These are phyloP conservation scores for Heterocephalus glaber DNA, from an alignment of 2,113 vertebrate genomes.

Conservation along the genomic window DNA sequence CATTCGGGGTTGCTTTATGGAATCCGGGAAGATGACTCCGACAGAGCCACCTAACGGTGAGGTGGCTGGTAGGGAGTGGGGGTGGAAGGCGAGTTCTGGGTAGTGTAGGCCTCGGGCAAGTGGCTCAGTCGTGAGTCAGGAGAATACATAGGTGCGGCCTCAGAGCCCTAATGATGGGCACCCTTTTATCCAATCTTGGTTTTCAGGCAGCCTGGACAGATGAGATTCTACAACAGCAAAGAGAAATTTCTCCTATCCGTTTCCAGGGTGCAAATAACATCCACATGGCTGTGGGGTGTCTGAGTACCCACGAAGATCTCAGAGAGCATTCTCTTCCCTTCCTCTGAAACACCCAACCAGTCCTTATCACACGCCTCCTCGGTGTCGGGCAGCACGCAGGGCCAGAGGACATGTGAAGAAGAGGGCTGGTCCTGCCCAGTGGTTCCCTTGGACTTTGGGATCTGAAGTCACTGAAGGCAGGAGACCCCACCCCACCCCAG, in stretches of 20 bases:
- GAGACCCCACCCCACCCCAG: not conserved
- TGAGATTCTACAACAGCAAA: not conserved
- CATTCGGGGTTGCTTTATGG: too few species aligned
- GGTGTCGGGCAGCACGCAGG: not conserved
- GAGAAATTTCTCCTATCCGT: not conserved
- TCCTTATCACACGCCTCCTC: not conserved
- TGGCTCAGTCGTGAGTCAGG: rapidly evolving
- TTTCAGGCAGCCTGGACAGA: not conserved
- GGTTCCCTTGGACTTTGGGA: not conserved
- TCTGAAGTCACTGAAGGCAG: not conserved
- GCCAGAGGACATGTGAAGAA: not conserved
- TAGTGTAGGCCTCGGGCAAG: not conserved
- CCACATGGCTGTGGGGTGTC: rapidly evolving
- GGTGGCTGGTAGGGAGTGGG: not conserved
- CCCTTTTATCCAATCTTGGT: not conserved
- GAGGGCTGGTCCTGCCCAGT: not conserved
- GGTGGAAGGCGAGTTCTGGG: not conserved
- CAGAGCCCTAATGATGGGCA: not conserved
- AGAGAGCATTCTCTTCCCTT: not conserved
- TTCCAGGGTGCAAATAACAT: not conserved
- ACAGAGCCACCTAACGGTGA: not conserved
- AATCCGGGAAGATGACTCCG: not conserved
- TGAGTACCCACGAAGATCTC: not conserved
- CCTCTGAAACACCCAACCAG: not conserved
- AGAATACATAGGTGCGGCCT: rapidly evolving